A percentile compares a stretch with the other conserved stretches of the same genome.
phyloP scores from a whole-genome alignment of 92 coral and sea anemone species.

The Parazoanthus darwini region DNA sequence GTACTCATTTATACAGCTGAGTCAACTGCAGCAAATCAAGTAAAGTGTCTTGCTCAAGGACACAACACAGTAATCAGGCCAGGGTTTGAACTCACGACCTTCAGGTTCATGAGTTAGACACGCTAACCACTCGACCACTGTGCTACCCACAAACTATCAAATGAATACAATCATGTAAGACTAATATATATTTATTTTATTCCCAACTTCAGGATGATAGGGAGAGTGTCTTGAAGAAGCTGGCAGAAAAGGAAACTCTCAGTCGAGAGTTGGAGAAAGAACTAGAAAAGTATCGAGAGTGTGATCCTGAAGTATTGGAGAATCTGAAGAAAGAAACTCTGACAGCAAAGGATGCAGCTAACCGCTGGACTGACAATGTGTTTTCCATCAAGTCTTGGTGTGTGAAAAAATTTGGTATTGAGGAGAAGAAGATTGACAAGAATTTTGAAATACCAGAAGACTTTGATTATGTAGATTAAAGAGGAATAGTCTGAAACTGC shows the following conservation, averaged over 20 bases:
- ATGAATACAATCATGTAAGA: too few relatives aligned
- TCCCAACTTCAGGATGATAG: conserved; percentile 62
- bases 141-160: too few relatives aligned
- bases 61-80: too few relatives aligned
- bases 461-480: conserved; percentile 88
- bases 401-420: conserved; percentile 85
- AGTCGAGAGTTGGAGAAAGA: conserved; percentile 68
- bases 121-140: too few relatives aligned
- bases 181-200: not conserved
- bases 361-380: conserved; percentile 97
- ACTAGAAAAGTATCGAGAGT: conserved; percentile 75
- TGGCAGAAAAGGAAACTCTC: conserved; percentile 71
- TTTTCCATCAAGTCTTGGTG: conserved; percentile 96
- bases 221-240: conserved; percentile 65
- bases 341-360: conserved; percentile 84
- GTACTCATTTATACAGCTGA: too few relatives aligned
- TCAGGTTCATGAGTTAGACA: too few relatives aligned
- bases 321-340: conserved; percentile 75
- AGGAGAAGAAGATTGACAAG: conserved; percentile 88
- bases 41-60: too few relatives aligned
- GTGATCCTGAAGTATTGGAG: conserved; percentile 94
- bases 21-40: too few relatives aligned
- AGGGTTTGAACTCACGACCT: too few relatives aligned
- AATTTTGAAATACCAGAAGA: conserved; percentile 98
- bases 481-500: not conserved